Base-by-base conservation (phyloP, 2,888 invertebrate species). In the Leptinotarsa juncta region DNA sequence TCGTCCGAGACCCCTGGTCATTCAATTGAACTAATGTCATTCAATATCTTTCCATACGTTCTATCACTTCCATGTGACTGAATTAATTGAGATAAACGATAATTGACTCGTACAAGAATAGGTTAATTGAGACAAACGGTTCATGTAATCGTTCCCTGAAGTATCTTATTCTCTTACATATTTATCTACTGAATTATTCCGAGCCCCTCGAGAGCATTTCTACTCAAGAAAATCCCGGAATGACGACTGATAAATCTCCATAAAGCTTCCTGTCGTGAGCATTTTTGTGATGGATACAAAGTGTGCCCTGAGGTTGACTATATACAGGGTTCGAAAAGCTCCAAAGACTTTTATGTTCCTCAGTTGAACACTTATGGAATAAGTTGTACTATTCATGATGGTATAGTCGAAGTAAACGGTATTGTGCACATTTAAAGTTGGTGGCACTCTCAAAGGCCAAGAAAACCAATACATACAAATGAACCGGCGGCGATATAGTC, bases 61-160 rank as follows among this genome's bases (percentile, higher is more conserved):
- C 62, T 42, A 12, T 23, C 23, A 16, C 42, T 7, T n/a, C 53
- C 18, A 18, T 18, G 18, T 10, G 53, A 18, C 18, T 60, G 15
- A 23, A 18, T 62, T 62, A 62, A 62, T 62, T 32, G 20, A 42
- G 42, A 62, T 42, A 0, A 62, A 62, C 26, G 42, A n/a, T 42
- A 62, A 32, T 26, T 62, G 16, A 62, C 62, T 32, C 10, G 10
- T 16, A 62, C n/a, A 32, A 62, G 32, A 26, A 62, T 32, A n/a
- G 62, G 32, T 62, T 62, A 62, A 62, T 62, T 16, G 32, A 62
- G 32, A 62, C 32, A n/a, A 62, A 62, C 10, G 15, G 62, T 60
- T 23, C 26, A 23, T 60, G 20, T 32, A 42, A 62, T 62, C 32
- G 42, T 62, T 42, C 62, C 42, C 62, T n/a, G 16, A 42, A 62